Percentiles rank a stretch among this genome's conserved stretches.
phyloP scores from a whole-genome alignment of 2,888 invertebrate genomes.

The Formica aserva region DNA sequence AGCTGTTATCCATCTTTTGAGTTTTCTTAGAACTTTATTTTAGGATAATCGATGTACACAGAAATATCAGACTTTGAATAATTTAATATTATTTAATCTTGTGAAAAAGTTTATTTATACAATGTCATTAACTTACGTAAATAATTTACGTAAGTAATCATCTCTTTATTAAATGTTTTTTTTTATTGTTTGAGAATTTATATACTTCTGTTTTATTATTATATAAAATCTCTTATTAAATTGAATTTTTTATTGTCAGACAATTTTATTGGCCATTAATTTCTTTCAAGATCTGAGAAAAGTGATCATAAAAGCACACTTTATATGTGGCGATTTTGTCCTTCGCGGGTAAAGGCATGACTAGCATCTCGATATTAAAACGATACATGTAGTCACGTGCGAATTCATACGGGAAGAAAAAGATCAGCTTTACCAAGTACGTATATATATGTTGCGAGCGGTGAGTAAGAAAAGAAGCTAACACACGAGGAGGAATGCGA shows the following conservation, averaged over 20 bases:
- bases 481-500: conserved; percentile 22
- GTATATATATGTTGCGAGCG: background rate
- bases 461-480: conserved; percentile 18
- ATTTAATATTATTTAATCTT: background rate
- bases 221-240: background rate
- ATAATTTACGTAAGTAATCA: background rate
- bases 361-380: conserved; percentile 11
- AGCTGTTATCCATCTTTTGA: background rate
- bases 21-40: background rate
- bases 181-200: background rate
- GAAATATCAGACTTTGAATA: background rate
- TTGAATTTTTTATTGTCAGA: background rate
- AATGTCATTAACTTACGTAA: background rate
- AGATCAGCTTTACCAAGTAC: conserved; percentile 4
- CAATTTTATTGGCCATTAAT: background rate
- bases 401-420: conserved; percentile 20
- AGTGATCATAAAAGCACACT: background rate
- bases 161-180: background rate
- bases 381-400: conserved; percentile 18
- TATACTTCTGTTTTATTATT: background rate
- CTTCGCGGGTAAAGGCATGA: conserved; percentile 21
- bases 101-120: background rate
- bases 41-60: background rate
- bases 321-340: conserved; percentile 7
- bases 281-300: background rate